Evolutionary conservation across 2,888 invertebrate genomes (phyloP).

Genomic region (Limnephilus marmoratus): DNA sequence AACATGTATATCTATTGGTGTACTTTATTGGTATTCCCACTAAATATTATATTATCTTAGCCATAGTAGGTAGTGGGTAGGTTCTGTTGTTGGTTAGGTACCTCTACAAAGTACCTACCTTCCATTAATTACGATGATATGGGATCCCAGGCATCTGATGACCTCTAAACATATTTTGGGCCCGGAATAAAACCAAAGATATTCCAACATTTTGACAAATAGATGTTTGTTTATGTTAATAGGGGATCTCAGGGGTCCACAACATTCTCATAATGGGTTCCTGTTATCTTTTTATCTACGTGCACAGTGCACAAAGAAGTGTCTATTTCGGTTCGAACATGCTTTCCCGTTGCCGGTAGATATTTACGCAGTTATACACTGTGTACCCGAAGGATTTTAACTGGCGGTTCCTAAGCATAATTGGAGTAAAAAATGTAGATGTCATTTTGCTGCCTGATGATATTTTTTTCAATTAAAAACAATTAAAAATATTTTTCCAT

Average conservation of each 20-base stretch:
- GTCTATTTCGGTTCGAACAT: not conserved
- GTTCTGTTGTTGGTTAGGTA: not conserved
- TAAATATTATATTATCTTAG: not conserved
- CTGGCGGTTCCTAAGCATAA: no score
- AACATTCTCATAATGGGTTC: not conserved
- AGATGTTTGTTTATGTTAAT: conserved; percentile 52
- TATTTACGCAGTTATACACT: no score
- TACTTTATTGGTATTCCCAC: not conserved
- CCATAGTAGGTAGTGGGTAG: not conserved
- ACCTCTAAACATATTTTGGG: conserved; percentile 16
- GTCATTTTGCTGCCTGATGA: no score
- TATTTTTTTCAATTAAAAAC: no score
- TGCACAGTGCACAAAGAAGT: not conserved
- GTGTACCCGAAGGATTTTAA: no score
- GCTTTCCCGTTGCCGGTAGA: no score
- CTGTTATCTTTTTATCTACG: not conserved
- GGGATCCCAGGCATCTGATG: not conserved
- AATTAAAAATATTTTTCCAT: no score
- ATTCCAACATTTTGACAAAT: conserved; percentile 48
- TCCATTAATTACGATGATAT: not conserved
- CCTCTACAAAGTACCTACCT: not conserved
- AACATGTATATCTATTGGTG: not conserved
- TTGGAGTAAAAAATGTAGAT: no score
- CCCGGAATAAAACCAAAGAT: conserved; percentile 12
- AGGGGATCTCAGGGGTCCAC: not conserved